Evolutionary conservation across 2,888 invertebrate genomes (phyloP).

Genomic region (Synanthedon vespiformis): DNA sequence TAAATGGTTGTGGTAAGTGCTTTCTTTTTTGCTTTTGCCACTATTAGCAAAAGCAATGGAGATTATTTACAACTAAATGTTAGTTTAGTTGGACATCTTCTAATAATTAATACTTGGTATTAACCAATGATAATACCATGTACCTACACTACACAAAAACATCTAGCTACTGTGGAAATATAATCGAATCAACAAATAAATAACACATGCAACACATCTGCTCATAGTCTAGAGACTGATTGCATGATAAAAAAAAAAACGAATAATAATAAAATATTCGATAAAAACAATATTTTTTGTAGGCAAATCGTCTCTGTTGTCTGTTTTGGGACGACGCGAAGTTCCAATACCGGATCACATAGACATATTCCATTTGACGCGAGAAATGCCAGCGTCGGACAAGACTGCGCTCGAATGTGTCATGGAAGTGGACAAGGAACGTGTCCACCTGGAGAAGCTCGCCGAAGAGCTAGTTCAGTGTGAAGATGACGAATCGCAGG

Average conservation of each 20-base stretch:
- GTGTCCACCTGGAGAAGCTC: slow-evolving; percentile 88
- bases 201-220: too few species aligned
- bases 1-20: slow-evolving; percentile 93
- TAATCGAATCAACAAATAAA: background rate
- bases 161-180: too few species aligned
- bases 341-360: slow-evolving; percentile 96
- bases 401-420: slow-evolving; percentile 96
- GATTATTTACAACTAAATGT: too few species aligned
- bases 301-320: slow-evolving; percentile 94
- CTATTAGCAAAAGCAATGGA: too few species aligned
- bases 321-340: slow-evolving; percentile 92
- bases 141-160: too few species aligned
- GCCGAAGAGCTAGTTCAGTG: slow-evolving; percentile 90
- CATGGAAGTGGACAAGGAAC: slow-evolving; percentile 97
- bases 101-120: too few species aligned
- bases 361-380: slow-evolving; percentile 96
- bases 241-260: too few species aligned
- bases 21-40: too few species aligned
- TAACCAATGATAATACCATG: too few species aligned
- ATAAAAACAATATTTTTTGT: slow-evolving; percentile 6
- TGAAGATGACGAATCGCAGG: slow-evolving; percentile 93
- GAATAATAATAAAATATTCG: background rate
- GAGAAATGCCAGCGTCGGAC: slow-evolving; percentile 98
- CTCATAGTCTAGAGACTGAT: too few species aligned
- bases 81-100: too few species aligned